Conservation (phyloP, 2,113 vertebrate species). For the Ochotona curzoniae region DNA sequence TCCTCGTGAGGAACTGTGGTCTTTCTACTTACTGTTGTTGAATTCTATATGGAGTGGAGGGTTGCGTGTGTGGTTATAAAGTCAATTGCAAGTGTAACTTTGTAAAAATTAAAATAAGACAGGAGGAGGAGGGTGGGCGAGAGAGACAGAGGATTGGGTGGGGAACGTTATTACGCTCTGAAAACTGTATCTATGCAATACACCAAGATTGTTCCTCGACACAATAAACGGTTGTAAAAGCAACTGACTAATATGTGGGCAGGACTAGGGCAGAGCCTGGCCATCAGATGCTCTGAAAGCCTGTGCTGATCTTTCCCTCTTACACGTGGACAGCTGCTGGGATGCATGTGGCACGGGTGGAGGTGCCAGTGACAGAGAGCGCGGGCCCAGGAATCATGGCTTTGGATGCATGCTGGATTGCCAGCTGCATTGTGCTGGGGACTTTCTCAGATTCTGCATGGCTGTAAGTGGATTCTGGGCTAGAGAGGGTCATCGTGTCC, state of each 20-base stretch:
- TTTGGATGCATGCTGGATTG: background rate
- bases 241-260: background rate
- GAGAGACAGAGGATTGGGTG: too few relatives aligned
- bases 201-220: too few relatives aligned
- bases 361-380: background rate
- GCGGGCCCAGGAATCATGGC: background rate
- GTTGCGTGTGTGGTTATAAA: too few relatives aligned
- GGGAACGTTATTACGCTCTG: too few relatives aligned
- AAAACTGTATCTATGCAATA: too few relatives aligned
- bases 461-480: background rate
- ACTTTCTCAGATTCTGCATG: background rate
- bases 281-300: background rate
- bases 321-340: background rate
- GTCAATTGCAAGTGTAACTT: too few relatives aligned
- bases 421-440: background rate
- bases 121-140: too few relatives aligned
- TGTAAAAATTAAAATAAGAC: too few relatives aligned
- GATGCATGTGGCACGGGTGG: background rate
- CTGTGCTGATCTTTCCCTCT: background rate
- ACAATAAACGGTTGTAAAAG: too few relatives aligned
- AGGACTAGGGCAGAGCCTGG: background rate
- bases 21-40: too few relatives aligned
- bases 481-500: background rate
- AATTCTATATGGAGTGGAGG: too few relatives aligned
- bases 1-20: too few relatives aligned